A percentile compares a stretch with the other conserved stretches of the same genome.
Conservation (phyloP, 2,113 vertebrate species). For the Otolemur garnettii region DNA sequence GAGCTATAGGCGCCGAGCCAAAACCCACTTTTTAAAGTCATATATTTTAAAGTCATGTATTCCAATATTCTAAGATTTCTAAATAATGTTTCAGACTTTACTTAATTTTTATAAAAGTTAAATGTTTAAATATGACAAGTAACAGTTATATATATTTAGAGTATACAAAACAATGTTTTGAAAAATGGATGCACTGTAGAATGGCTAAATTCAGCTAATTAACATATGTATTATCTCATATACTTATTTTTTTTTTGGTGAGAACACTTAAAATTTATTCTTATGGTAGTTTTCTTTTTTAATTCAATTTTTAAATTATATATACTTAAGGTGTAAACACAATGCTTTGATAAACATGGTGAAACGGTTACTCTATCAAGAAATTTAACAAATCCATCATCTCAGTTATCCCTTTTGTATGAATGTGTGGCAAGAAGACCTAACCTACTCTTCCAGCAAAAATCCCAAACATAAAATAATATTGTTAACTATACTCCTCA, state of each 20-base stretch:
- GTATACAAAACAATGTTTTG: not conserved
- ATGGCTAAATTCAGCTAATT: not conserved
- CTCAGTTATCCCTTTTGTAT: not conserved
- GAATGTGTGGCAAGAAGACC: not conserved
- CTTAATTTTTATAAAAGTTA: not conserved
- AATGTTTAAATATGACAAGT: not conserved
- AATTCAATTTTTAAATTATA: not conserved
- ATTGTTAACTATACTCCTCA: not conserved
- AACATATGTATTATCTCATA: not conserved
- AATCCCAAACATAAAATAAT: not conserved
- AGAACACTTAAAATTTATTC: not conserved
- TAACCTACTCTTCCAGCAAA: not conserved
- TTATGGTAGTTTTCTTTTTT: not conserved
- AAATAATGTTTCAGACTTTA: not conserved
- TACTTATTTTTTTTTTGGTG: not conserved
- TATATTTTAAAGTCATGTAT: not conserved
- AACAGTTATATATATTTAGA: not conserved
- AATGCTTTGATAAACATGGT: not conserved
- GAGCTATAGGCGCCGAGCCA: too few relatives aligned
- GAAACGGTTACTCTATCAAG: not conserved
- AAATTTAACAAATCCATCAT: not conserved
- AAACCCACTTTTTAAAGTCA: not conserved
- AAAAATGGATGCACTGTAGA: not conserved
- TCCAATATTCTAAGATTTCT: constrained; percentile 33
- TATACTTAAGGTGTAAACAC: not conserved